Conservation (phyloP, 2,113 vertebrate genomes). For the Amblyornis subalaris region DNA sequence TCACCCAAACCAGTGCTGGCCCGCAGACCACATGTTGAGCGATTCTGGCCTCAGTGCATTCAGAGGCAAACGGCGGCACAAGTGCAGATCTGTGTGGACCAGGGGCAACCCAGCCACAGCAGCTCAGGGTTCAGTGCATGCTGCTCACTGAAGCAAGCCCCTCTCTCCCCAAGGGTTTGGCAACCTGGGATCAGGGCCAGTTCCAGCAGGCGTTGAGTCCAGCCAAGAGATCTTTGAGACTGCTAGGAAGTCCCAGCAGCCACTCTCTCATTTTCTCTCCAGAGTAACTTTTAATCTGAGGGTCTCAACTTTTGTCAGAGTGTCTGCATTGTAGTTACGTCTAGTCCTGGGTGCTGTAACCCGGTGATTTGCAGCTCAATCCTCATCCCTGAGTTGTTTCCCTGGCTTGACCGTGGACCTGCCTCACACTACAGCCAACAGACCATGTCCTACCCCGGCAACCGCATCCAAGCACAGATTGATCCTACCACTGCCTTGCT, state of each 20-base stretch:
- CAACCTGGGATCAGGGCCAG: neutral
- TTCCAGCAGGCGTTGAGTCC: neutral
- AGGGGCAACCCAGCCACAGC: neutral
- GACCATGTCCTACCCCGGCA: neutral
- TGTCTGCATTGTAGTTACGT: accelerated
- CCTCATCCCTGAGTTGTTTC: neutral
- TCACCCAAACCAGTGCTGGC: accelerated
- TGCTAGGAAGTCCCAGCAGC: neutral
- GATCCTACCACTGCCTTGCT: neutral
- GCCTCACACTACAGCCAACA: neutral
- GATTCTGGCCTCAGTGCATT: accelerated
- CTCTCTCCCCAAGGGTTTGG: neutral
- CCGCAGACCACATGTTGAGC: accelerated
- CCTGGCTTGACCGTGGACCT: neutral
- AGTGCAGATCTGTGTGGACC: neutral
- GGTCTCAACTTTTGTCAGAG: neutral
- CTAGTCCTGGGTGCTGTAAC: neutral
- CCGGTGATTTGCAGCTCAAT: neutral
- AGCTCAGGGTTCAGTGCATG: accelerated
- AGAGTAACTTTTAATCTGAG: neutral
- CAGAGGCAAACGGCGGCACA: neutral
- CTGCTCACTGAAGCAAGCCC: neutral
- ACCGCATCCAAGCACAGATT: neutral
- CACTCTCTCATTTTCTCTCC: neutral
- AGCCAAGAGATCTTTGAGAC: neutral